These are phyloP conservation scores for Zelostemma sp. DNA, from an alignment of 1,140 invertebrate species.

Conservation along the genomic window DNA sequence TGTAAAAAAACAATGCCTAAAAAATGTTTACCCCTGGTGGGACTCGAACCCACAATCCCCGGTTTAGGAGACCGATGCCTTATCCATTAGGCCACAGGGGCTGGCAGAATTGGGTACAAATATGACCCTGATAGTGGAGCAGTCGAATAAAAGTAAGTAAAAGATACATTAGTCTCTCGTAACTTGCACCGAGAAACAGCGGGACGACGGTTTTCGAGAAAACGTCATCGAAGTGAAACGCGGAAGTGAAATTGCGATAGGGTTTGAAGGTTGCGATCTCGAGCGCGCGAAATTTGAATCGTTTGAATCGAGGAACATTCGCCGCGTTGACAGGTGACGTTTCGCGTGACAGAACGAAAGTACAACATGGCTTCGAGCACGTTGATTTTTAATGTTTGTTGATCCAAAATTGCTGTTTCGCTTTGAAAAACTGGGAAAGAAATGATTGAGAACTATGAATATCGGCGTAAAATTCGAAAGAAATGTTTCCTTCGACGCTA, in stretches of 20 bases:
- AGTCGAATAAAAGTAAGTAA: no score
- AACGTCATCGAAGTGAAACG: no score
- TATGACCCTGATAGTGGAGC: no score
- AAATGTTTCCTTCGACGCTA: slow-evolving; percentile 22
- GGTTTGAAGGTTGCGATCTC: background rate
- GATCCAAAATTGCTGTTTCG: background rate
- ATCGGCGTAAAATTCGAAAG: background rate
- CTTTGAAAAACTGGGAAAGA: background rate
- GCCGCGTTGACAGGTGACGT: slow-evolving; percentile 2
- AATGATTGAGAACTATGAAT: slow-evolving; percentile 1
- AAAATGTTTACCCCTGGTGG: slow-evolving; percentile 63
- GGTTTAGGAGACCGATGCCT: slow-evolving; percentile 71
- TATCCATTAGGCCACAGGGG: slow-evolving; percentile 71
- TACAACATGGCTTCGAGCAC: slow-evolving; percentile 9
- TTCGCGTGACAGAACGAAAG: background rate
- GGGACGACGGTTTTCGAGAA: no score
- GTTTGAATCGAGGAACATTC: background rate
- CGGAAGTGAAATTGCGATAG: no score
- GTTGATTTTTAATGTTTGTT: background rate
- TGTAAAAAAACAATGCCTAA: no score
- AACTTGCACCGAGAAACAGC: no score
- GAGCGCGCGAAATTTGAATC: background rate
- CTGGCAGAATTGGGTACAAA: slow-evolving; percentile 33
- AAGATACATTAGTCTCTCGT: no score
- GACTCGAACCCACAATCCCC: slow-evolving; percentile 71